Base-by-base conservation (phyloP, 2,888 invertebrate genomes). In the Ceraclea dissimilis region DNA sequence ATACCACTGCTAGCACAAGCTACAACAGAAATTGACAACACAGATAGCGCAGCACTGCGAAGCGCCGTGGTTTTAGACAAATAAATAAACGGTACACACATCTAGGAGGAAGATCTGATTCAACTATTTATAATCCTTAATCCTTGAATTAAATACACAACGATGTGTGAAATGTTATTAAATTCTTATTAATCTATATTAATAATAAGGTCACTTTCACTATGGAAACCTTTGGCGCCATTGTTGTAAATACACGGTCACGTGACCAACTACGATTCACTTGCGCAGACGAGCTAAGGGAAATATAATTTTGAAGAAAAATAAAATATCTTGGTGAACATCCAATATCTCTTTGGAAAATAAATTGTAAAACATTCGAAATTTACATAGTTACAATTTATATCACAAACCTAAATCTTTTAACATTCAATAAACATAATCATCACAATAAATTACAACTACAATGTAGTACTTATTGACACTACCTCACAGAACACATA, bases 21-120 rank as follows among this genome's bases (percentile, higher is more conserved):
- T 39, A 39, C 78, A 80, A 80, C 80, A 81, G n/a, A 85, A 81
- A 85, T 86, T 86, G 86, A 86, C 86, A 86, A 83, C 82, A 82
- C 80, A 87, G 46, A 57, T 86, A 82, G 83, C 85, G 86, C 86
- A 83, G 80, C 80, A 81, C 80, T 71, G 76, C 76, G 76, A 72
- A 75, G 73, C 74, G 59, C 49, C 59, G 59, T 59, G 59, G 56
- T 52, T 56, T 47, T 53, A 56, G 59, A 56, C 56, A 43, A 49
- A 56, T 51, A 47, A 47, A 52, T 50, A 58, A 26, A 26, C 10
- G 4, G 26, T 26, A 26, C 54, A 26, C 10, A 26, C 26, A 10
- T 26, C 26, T 26, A 50, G 19, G n/a, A 20, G 48, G n/a, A 48
- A 19, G n/a, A 43, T 71, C 71, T 69, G 66, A n/a, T 16, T 34